Base-by-base conservation (phyloP, 1,140 invertebrate genomes). In the Triops cancriformis region DNA sequence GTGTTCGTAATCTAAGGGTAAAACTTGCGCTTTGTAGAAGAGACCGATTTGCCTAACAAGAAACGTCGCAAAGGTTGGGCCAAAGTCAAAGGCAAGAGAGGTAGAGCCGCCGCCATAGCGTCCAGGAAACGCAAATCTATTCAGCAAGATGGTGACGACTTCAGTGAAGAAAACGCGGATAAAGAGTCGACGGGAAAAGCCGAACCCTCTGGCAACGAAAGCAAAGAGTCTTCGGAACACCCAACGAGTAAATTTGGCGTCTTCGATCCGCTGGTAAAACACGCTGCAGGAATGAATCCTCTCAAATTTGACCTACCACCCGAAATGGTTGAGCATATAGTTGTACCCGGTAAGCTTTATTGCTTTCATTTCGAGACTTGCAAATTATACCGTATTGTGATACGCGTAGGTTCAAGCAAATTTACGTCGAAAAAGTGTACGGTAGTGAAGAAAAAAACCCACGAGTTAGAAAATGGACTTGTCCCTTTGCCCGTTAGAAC, bases 261-360 rank as follows among this genome's bases (percentile, higher is more conserved):
- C 79, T 86, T 97, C 81, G 89, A 93, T 80, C 87, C 91, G 27
- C 84, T 97, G 11, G 90, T 94, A 72, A 87, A 91, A 81, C 94
- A 93, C 14, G 94, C 94, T 0, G 90, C 89, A 78, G 84, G 91
- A 76, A 88, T 94, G 83, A 97, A 97, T 86, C 94, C 95, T 5
- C 89, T 89, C 81, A 93, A 97, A 85, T 97, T 96, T 86, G 91
- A 93, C 82, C 84, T 97, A 78, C 94, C 94, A 0, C 86, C 89
- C 78, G 92, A 95, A 81, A 88, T 95, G 83, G 88, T 89, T 77
- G 87, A 94, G 78, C 91, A 91, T 77, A 90, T 90, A 74, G 87
- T 89, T 74, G 93, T 97, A 83, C 94, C 94, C 77, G 94, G 94
- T 79, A 90, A 89, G 79, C 12, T 26, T 72, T 82, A 76, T 76